Base-by-base conservation (phyloP, 2,888 invertebrate genomes). In the Pomacea canaliculata region DNA sequence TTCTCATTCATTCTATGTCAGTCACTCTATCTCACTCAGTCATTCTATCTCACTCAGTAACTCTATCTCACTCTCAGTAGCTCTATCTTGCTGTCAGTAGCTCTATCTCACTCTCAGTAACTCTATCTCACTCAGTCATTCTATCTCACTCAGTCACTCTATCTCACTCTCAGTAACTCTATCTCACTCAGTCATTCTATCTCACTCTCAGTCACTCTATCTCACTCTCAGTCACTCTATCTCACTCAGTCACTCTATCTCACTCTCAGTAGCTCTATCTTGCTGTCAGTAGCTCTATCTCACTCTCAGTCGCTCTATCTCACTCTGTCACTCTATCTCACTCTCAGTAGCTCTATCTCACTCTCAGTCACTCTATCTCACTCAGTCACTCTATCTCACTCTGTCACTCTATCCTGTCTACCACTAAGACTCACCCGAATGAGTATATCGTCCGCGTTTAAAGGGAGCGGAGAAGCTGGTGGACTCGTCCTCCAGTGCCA, bases 331-430 rank as follows among this genome's bases (percentile, higher is more conserved):
- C 37, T 67, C 67, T 67, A 3, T 67, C 37, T 60, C 7, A 4
- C 60, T 60, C 37, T 23, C n/a, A 23, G 16, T 67, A 7, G 5
- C 18, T 68, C 68, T 68, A 18, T 37, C 16, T 68, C 7, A 46
- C 68, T 68, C 46, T 68, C 68, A 46, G 46, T 37, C 19, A 46
- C 46, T 68, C 68, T 68, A 48, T 46, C 37, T 68, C 68, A 37
- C 49, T 68, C 68, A n/a, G 18, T 68, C 5, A n/a, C 59, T 70
- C 70, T 56, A 12, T 56, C 70, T 70, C 51, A 46, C 70, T 70
- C 70, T 48, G 51, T 70, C 5, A 19, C 48, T 48, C 70, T 51
- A 5, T 48, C 48, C 10, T 56, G 51, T 7, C 51, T 16, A 23
- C 23, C 12, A 7, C 7, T 56, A 16, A 56, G 7, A 56, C 51